Base-by-base conservation (phyloP, 37 sponge, comb jelly and placozoan genomes). In the Aplysina aerophoba region DNA sequence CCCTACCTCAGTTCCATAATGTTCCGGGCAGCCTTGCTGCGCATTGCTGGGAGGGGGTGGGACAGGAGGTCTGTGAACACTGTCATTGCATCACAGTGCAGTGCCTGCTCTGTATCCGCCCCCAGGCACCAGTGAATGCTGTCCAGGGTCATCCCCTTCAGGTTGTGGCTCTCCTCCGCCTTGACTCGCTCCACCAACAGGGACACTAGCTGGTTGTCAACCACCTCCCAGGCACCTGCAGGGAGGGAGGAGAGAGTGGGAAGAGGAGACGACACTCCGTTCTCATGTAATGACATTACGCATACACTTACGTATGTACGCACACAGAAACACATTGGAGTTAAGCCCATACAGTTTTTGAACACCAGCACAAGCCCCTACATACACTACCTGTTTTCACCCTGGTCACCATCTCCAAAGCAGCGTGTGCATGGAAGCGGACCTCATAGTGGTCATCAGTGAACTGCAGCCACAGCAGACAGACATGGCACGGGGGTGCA, bases 121-220 rank as follows among this genome's bases (percentile, higher is more conserved):
- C 68, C 66, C 83, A 95, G 88, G 64, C 98, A 97, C 91, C 91
- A 94, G 91, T 97, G 94, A 11, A 97, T 85, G 33, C 94, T 93
- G 72, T 91, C 90, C 59, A 97, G 73, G 13, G 93, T 85, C 50
- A 96, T 55, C 59, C 89, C 86, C 92, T 96, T 31, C 6, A 72
- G 38, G 55, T 15, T 22, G 31, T 60, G 34, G 44, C 74, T 57
- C 74, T 84, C 85, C 66, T 90, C 91, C 0, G 78, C 41, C 60
- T 86, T 72, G 4, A 86, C 59, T 55, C 82, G 81, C 60, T 86
- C 87, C 66, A 90, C 91, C 40, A 90, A 56, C 19, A 55, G 85
- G 37, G 85, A 59, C 28, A 84, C 67, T 61, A 84, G 85, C 59
- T 55, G 2, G 39, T 55, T 13, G 6, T 41, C 27, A 22, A 84